phyloP scores from a whole-genome alignment of 2,113 vertebrate genomes.

The Aramus guarauna region DNA sequence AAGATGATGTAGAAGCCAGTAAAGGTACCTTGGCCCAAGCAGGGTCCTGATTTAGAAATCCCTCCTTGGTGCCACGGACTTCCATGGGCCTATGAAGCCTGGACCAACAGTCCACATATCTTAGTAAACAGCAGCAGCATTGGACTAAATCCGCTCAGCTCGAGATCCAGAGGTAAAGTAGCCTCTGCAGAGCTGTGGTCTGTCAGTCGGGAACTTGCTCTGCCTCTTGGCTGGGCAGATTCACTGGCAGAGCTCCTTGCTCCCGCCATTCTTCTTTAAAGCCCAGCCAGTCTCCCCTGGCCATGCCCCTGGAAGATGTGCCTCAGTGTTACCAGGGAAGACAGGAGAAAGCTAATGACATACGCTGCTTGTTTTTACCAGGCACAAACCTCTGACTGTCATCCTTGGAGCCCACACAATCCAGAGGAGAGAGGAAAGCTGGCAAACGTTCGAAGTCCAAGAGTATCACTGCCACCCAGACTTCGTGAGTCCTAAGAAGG shows the following conservation, averaged over 20 bases:
- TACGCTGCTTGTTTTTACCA: not conserved
- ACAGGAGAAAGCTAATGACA: not conserved
- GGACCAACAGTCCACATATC: not conserved
- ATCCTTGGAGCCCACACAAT: conserved; percentile 12
- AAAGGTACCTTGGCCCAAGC: not conserved
- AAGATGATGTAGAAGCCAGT: not conserved
- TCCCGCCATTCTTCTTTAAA: not conserved
- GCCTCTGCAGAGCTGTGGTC: not conserved
- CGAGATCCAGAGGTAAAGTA: not conserved
- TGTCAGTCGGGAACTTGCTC: not conserved
- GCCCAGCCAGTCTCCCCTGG: not conserved
- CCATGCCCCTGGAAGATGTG: not conserved
- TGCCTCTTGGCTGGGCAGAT: not conserved
- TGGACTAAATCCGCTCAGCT: not conserved
- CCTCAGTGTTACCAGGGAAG: not conserved
- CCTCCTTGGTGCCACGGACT: not conserved
- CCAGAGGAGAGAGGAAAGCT: not conserved
- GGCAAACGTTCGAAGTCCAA: conserved; percentile 35
- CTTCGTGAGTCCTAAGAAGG: rapidly evolving
- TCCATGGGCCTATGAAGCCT: not conserved
- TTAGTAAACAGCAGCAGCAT: not conserved
- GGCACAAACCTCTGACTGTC: conserved; percentile 27
- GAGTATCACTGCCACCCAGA: not conserved
- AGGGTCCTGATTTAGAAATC: not conserved
- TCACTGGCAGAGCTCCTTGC: not conserved